Conservation (phyloP, 2,113 vertebrate species). For the Dolichotis patagonum region DNA sequence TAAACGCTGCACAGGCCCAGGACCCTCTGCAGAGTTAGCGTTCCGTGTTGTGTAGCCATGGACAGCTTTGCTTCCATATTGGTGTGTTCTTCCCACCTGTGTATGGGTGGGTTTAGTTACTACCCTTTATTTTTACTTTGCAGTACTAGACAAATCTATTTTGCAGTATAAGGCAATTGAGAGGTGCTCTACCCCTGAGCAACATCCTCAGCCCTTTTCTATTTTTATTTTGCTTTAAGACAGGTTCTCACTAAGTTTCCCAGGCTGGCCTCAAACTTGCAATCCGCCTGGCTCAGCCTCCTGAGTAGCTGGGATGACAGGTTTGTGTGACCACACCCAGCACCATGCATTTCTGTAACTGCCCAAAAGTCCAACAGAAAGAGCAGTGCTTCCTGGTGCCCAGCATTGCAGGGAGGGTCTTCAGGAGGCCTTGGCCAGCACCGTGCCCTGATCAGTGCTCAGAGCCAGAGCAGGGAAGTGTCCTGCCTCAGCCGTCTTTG, state of each 20-base stretch:
- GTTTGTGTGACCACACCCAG: neutral
- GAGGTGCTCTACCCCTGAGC: neutral
- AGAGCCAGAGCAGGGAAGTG: fast-evolving
- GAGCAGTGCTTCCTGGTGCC: fast-evolving
- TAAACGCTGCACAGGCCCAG: neutral
- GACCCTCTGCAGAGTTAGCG: fast-evolving
- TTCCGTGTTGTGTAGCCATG: fast-evolving
- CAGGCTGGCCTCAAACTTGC: neutral
- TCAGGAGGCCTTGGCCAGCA: too few species aligned
- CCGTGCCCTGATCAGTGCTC: fast-evolving
- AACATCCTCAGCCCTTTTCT: neutral
- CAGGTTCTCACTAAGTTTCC: neutral
- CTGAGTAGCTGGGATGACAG: neutral
- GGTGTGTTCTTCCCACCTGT: too few species aligned
- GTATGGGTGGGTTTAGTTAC: neutral
- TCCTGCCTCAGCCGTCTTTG: neutral
- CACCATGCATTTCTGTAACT: too few species aligned
- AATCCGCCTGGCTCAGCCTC: neutral
- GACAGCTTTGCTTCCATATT: neutral
- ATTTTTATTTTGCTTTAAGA: neutral
- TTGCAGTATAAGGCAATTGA: neutral
- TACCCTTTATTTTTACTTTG: neutral
- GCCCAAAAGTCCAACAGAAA: neutral
- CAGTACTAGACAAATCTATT: neutral
- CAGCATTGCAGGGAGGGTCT: fast-evolving